These are phyloP conservation scores for Cassiopea andromeda DNA, from an alignment of 30 jellyfish, hydroid and myxozoan genomes.

Conservation along the genomic window DNA sequence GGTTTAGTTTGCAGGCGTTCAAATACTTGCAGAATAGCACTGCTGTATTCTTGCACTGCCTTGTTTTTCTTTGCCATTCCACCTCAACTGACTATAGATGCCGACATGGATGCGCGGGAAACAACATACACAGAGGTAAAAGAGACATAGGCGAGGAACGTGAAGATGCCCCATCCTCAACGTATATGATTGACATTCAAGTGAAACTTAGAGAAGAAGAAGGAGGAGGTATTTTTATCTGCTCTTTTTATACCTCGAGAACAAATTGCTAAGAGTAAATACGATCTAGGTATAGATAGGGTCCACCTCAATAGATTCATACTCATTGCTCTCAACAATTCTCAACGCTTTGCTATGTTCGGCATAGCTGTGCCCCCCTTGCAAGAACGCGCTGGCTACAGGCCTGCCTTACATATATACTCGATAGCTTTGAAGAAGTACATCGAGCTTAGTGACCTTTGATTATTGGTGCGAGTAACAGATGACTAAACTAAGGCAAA, in stretches of 20 bases:
- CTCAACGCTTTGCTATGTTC: too few relatives aligned
- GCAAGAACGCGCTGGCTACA: too few relatives aligned
- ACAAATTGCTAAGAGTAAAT: too few relatives aligned
- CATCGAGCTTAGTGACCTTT: too few relatives aligned
- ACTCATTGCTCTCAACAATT: too few relatives aligned
- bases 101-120: conserved; percentile 65
- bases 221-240: not conserved
- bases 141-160: conserved; percentile 9
- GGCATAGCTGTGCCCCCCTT: too few relatives aligned
- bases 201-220: not conserved
- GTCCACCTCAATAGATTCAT: too few relatives aligned
- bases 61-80: conserved; percentile 50
- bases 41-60: conserved; percentile 51
- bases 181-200: not conserved
- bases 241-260: not conserved
- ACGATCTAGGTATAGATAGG: too few relatives aligned
- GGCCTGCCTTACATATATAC: too few relatives aligned
- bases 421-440: too few relatives aligned
- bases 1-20: conserved; percentile 59
- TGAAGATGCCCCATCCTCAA: not conserved
- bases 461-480: too few relatives aligned
- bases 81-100: conserved; percentile 58
- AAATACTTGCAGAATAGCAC: conserved; percentile 14
- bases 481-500: too few relatives aligned
- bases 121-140: conserved; percentile 35